phyloP scores from a whole-genome alignment of 2,797 vertebrate species.

The Nannoperca australis region DNA sequence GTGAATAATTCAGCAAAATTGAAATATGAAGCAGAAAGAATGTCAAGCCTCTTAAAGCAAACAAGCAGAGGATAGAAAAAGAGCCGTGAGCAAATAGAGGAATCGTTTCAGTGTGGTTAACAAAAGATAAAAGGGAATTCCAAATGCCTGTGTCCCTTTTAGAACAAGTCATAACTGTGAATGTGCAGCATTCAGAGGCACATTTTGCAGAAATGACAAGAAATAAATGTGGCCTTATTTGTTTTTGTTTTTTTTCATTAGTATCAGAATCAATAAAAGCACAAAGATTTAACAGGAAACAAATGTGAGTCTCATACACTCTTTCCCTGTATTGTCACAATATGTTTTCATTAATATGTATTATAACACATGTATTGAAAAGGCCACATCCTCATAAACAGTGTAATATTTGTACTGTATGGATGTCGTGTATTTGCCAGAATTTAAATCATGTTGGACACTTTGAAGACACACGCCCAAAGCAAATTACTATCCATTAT shows the following conservation, averaged over 20 bases:
- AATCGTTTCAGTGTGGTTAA: conserved; percentile 37
- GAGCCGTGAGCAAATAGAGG: conserved; percentile 39
- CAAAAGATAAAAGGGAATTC: conserved; percentile 39
- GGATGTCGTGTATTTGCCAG: conserved; percentile 47
- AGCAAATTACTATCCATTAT: conserved; percentile 15
- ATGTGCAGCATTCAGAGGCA: conserved; percentile 40
- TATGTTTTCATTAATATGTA: conserved; percentile 40
- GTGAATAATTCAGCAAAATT: conserved; percentile 76
- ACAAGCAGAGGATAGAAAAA: conserved; percentile 45
- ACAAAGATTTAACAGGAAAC: conserved; percentile 41
- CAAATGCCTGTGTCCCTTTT: conserved; percentile 28
- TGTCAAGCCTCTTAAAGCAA: conserved; percentile 64
- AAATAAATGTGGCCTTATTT: conserved; percentile 68
- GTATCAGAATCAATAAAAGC: conserved; percentile 47
- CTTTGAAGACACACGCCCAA: conserved; percentile 4
- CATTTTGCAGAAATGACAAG: conserved; percentile 40
- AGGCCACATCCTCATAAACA: conserved; percentile 37
- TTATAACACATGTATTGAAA: conserved; percentile 41
- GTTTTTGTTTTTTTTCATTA: conserved; percentile 45
- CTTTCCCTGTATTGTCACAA: conserved; percentile 28
- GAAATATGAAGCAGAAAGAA: conserved; percentile 74
- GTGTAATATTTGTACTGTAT: conserved; percentile 26
- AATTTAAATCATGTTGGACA: conserved; percentile 24
- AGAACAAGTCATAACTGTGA: conserved; percentile 30
- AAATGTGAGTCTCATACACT: neutral